Base-by-base conservation (phyloP, 2,888 invertebrate genomes). In the Calameuta filiformis region DNA sequence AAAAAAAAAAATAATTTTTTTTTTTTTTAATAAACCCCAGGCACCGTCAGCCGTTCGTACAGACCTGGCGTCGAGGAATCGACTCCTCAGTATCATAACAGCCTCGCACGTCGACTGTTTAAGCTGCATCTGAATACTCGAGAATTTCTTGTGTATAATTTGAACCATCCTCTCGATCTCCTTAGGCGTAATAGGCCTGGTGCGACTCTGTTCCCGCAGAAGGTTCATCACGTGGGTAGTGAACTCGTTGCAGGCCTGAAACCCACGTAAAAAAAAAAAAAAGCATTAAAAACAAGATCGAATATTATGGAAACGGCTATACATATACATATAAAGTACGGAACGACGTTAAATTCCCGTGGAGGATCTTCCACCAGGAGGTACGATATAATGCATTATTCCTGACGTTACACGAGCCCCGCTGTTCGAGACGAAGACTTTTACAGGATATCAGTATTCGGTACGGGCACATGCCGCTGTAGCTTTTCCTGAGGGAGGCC, bases 211-310 rank as follows among this genome's bases (percentile, higher is more conserved):
- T 92, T 99, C 98, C 79, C 98, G 94, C 83, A 99, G 94, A 87
- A 99, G 93, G 92, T 99, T 99, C 97, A 99, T 98, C 85, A 99
- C 99, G 93, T 99, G 99, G n/a, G 99, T 99, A 80, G 99, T 99
- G 93, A 99, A 99, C 94, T 99, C 99, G 92, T 98, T 98, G 93
- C 99, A 99, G n/a, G 99, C 99, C 94, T 96, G 91, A 73, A 85
- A 76, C 79, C n/a, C 12, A 3, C 1, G 12, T 4, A 9, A 56
- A 56, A 23, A 6, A 56, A 15, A 15, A 15, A 15, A 56, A 23
- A 56, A 3, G 2, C 1, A 56, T 56, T 56, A 23, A 9, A 9
- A 56, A 56, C 56, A 56, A 9, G 56, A 56, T 56, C 6, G 23
- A 9, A 56, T 1, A 23, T 0, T 23, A 56, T 23, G 9, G 23